phyloP scores from a whole-genome alignment of 2,113 vertebrate genomes.

The Thinocorus orbignyianus region DNA sequence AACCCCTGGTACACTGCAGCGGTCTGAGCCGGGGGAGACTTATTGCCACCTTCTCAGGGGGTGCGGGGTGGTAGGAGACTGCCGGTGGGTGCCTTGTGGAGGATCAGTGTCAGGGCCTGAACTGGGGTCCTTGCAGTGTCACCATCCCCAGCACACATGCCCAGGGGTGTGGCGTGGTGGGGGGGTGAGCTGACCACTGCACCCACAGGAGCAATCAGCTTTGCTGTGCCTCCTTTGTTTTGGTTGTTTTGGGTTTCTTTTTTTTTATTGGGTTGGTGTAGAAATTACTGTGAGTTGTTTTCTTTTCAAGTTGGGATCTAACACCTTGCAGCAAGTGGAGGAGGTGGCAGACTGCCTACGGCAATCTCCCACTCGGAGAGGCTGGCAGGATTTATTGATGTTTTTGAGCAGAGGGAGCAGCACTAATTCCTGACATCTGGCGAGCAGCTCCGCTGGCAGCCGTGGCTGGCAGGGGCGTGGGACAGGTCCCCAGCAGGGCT shows the following conservation, averaged over 20 bases:
- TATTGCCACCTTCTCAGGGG: neutral
- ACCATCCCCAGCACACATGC: neutral
- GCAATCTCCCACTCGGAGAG: neutral
- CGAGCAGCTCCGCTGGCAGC: neutral
- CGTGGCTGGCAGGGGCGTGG: neutral
- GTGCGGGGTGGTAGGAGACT: neutral
- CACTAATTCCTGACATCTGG: constrained; percentile 1
- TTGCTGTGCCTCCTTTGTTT: neutral
- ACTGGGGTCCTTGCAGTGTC: neutral
- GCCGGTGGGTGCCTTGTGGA: fast-evolving
- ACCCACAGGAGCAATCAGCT: neutral
- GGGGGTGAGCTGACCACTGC: too few species aligned
- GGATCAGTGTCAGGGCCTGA: neutral
- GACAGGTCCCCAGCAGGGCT: fast-evolving
- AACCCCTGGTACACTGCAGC: neutral
- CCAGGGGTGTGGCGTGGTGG: fast-evolving
- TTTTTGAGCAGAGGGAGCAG: neutral
- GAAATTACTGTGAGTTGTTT: neutral
- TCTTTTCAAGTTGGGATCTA: neutral
- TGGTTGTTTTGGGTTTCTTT: neutral
- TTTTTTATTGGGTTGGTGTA: neutral
- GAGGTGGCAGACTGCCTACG: neutral
- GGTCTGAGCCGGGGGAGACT: fast-evolving
- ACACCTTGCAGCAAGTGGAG: neutral
- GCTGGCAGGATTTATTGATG: neutral